Evolutionary conservation across 2,113 vertebrate species (phyloP), one percentile per base, ranked within the genome.

Genomic region (Reinhardtius hippoglossoides): DNA sequence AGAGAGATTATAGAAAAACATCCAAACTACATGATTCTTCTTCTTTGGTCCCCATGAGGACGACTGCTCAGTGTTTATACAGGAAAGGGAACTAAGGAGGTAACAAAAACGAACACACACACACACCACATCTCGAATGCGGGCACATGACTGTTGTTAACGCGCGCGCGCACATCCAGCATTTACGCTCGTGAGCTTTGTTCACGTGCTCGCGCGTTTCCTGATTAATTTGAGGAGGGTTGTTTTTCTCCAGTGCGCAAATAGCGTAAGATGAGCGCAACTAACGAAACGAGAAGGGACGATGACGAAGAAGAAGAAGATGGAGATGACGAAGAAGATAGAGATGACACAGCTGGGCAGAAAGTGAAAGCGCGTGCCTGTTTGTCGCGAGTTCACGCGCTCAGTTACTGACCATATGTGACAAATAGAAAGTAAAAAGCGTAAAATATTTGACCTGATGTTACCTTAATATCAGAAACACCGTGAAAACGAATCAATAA

Each of bases 141-240:
- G 70, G 59, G 59, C 75, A 66, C 60, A 76, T 79, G 78, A 87
- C 74, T 48, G 58, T 70, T 60, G 67, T 68, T 63, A 46, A 21
- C 54, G 42, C 24, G 26, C 60, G 37, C 46, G 5, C 66, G 13
- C 44, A n/a, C 58, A 13, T 57, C 8, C 8, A 63, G 16, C 42
- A 13, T 14, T 26, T 3, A 66, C 23, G 24, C 50, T 20, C 63
- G 27, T 21, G 4, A 61, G 20, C 66, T 21, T 2, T 79, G 26
- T 12, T 18, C 54, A 55, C 54, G 3, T 9, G 14, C 13, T 57
- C 23, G n/a, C 35, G 4, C n/a, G 4, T 68, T 74, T 4, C 59
- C 70, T 52, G 6, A 18, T 55, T 3, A 12, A 12, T 3, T 8
- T 57, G 23, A 57, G n/a, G 6, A 9, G 26, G 46, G 10, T 42